These are phyloP conservation scores for Theodoxus fluviatilis DNA, from an alignment of 2,888 invertebrate genomes.

Conservation along the genomic window DNA sequence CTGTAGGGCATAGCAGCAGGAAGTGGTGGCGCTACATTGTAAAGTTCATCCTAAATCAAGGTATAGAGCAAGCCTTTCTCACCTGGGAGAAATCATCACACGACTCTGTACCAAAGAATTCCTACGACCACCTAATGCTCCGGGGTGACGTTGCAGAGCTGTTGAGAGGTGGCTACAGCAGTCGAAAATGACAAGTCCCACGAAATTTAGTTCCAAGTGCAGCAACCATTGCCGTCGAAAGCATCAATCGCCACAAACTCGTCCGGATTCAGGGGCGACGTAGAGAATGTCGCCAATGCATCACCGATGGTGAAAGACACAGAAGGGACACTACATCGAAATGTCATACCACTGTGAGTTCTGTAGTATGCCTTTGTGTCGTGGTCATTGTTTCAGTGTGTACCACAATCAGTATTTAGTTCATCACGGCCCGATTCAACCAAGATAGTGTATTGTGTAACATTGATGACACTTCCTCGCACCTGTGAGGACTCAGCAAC, in stretches of 20 bases:
- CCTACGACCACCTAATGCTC: not conserved
- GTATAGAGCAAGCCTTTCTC: not conserved
- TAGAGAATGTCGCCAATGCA: not conserved
- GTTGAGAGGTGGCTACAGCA: not conserved
- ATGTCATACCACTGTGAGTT: not conserved
- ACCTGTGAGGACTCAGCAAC: too few relatives aligned
- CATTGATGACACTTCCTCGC: too few relatives aligned
- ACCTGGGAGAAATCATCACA: not conserved
- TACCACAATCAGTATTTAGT: too few relatives aligned
- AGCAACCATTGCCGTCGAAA: not conserved
- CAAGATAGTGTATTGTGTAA: too few relatives aligned
- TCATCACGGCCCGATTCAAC: too few relatives aligned
- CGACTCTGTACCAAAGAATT: not conserved
- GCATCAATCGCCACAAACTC: not conserved
- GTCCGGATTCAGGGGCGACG: not conserved
- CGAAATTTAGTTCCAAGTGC: not conserved
- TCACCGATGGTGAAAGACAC: not conserved
- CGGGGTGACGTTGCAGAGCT: not conserved
- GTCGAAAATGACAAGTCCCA: not conserved
- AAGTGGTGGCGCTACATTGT: slow-evolving; percentile 19
- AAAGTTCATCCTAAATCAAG: not conserved
- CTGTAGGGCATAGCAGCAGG: slow-evolving; percentile 3
- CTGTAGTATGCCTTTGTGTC: not conserved
- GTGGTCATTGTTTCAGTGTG: not conserved
- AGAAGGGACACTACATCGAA: not conserved